Evolutionary conservation across 2,888 invertebrate genomes (phyloP).

Genomic region (Stictocephala bisonia): DNA sequence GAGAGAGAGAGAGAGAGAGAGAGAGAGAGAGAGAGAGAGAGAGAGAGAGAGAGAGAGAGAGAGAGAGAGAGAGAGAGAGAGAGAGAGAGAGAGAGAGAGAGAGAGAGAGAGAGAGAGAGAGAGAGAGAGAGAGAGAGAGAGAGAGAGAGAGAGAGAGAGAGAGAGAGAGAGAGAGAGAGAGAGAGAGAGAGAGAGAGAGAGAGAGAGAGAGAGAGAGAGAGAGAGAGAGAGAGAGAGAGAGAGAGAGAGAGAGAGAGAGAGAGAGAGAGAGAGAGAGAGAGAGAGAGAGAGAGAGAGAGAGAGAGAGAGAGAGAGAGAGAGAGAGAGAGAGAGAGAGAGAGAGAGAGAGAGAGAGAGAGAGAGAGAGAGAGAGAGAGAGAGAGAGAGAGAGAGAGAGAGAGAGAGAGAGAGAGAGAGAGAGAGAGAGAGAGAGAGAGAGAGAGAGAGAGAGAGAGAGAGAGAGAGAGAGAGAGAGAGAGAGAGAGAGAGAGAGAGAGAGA

Average conservation of each 20-base stretch:
- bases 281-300: not conserved
- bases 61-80: not conserved
- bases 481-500: slow-evolving; percentile 48
- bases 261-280: not conserved
- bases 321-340: not conserved
- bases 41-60: slow-evolving; percentile 23
- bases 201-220: not conserved
- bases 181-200: slow-evolving; percentile 55
- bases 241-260: not conserved
- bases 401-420: slow-evolving; percentile 20
- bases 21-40: not conserved
- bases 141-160: not conserved
- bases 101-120: not conserved
- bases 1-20: not conserved
- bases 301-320: not conserved
- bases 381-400: slow-evolving; percentile 48
- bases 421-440: slow-evolving; percentile 26
- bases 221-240: not conserved
- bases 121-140: not conserved
- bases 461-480: slow-evolving; percentile 51
- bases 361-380: slow-evolving; percentile 29
- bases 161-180: slow-evolving; percentile 46
- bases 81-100: not conserved
- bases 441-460: slow-evolving; percentile 46
- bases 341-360: slow-evolving; percentile 37